Evolutionary conservation across 1,140 invertebrate species (phyloP).

Genomic region (Pogonus chalceus): DNA sequence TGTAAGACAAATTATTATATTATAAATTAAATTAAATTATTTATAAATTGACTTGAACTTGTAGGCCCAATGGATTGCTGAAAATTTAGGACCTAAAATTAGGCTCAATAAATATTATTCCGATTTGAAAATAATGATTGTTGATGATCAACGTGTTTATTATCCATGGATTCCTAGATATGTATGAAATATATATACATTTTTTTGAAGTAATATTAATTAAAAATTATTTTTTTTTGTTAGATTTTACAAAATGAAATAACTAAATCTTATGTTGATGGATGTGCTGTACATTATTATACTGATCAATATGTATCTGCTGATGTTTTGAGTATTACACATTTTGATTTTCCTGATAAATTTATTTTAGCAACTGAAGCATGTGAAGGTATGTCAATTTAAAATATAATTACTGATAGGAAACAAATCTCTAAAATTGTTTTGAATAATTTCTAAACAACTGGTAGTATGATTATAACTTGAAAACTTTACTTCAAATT

Average conservation of each 20-base stretch:
- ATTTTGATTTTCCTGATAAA: conserved; percentile 46
- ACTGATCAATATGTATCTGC: conserved; percentile 42
- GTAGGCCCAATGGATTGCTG: conserved; percentile 45
- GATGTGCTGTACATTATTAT: conserved; percentile 64
- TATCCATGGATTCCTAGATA: conserved; percentile 38
- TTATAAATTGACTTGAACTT: neutral
- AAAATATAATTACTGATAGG: no score
- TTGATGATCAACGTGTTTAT: conserved; percentile 55
- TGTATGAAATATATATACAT: conserved; percentile 51
- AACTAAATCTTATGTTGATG: conserved; percentile 51
- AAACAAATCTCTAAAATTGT: neutral
- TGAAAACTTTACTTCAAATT: no score
- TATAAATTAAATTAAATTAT: neutral
- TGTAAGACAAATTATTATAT: neutral
- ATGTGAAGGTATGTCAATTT: conserved; percentile 48
- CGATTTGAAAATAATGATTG: conserved; percentile 48
- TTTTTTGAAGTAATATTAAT: conserved; percentile 8
- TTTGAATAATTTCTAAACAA: no score
- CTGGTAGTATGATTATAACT: no score
- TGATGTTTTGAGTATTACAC: conserved; percentile 39
- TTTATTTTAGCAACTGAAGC: conserved; percentile 64
- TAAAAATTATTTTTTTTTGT: neutral
- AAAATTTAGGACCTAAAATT: conserved; percentile 55
- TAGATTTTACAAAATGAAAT: conserved; percentile 24
- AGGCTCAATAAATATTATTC: conserved; percentile 39